Evolutionary conservation across 1,140 invertebrate genomes (phyloP), one percentile per base, ranked within the genome.

Genomic region (Riptortus pedestris): DNA sequence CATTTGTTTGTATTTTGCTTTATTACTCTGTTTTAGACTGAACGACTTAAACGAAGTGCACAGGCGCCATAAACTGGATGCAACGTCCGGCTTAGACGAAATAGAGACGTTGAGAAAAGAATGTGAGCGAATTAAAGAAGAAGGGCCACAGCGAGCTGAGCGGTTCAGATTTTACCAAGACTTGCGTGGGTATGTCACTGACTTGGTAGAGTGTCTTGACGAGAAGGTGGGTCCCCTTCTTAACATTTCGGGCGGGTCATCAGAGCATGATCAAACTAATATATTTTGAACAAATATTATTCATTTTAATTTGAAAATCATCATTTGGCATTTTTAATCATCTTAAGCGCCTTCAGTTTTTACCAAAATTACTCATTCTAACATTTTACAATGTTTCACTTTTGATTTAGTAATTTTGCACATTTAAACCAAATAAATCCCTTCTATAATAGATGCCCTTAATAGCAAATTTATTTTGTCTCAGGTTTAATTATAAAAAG

Each of bases 181-280:
- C 80, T 85, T 93, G 72, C 85, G 91, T 77, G 90, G 91, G 74
- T 98, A 95, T 85, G 85, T 96, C 74, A 90, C 88, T 72, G 93
- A 96, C 83, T 86, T 96, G 76, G 86, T 96, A 77, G 94, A 96
- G 81, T 97, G 93, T 83, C 84, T 96, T 71, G 90, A 94, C 71
- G 87, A 91, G 77, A 92, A 92, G 84, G 85, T 90, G 77, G 80
- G 80, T 81, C 57, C 55, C 58, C 51, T 58, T 66, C 45, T 20
- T 47, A 43, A 18, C 26, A n/a, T 43, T 20, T 28, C 18, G 57
- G 57, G 27, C 27, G 57, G 57, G 26, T 33, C 26, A 31, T 22
- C 26, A 18, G 7, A 18, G 33, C 24, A 59, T 59, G 27, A 59
- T 59, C 31, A 59, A 38, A 59, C 57, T 24, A 57, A 29, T 22